Evolutionary conservation across 2,797 vertebrate genomes (phyloP).

Genomic region (Hapalemur alaotrensis): DNA sequence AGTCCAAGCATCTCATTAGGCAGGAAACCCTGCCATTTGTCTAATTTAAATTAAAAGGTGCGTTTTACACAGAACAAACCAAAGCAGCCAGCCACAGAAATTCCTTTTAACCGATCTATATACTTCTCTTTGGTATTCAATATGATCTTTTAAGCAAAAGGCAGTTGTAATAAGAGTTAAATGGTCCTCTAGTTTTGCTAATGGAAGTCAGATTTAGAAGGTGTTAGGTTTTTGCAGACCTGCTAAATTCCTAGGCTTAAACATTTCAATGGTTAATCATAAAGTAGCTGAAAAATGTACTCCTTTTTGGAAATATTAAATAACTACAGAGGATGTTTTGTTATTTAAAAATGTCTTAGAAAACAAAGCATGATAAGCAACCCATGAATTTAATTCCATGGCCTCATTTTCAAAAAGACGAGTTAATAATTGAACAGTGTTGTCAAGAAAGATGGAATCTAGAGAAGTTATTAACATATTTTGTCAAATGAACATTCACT

Average conservation of each 20-base stretch:
- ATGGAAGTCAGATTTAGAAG: conserved; percentile 75
- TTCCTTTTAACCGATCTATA: conserved; percentile 62
- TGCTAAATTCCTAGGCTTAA: conserved; percentile 59
- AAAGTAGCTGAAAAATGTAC: conserved; percentile 27
- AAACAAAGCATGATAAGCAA: conserved; percentile 34
- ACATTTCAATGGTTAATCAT: conserved; percentile 60
- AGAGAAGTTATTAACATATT: neutral
- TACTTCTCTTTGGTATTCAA: conserved; percentile 43
- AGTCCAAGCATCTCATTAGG: conserved; percentile 58
- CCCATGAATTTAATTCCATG: conserved; percentile 41
- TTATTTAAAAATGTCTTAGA: conserved; percentile 47
- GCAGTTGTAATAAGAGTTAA: conserved; percentile 57
- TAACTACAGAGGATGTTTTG: conserved; percentile 30
- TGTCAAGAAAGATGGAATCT: neutral
- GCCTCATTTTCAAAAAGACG: conserved; percentile 39
- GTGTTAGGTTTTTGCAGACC: conserved; percentile 64
- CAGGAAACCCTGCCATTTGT: conserved; percentile 54
- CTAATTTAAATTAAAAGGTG: conserved; percentile 71
- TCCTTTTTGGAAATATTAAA: conserved; percentile 60
- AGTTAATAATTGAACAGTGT: conserved; percentile 7
- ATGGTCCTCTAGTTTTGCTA: conserved; percentile 42
- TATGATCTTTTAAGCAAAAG: conserved; percentile 53
- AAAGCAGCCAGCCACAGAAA: conserved; percentile 56
- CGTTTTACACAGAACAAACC: conserved; percentile 51
- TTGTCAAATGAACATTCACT: conserved; percentile 11